Percentiles rank a stretch among this genome's conserved stretches.
These are phyloP conservation scores for Sarcophaga variegata DNA, from an alignment of 2,888 invertebrate genomes.

Conservation along the genomic window DNA sequence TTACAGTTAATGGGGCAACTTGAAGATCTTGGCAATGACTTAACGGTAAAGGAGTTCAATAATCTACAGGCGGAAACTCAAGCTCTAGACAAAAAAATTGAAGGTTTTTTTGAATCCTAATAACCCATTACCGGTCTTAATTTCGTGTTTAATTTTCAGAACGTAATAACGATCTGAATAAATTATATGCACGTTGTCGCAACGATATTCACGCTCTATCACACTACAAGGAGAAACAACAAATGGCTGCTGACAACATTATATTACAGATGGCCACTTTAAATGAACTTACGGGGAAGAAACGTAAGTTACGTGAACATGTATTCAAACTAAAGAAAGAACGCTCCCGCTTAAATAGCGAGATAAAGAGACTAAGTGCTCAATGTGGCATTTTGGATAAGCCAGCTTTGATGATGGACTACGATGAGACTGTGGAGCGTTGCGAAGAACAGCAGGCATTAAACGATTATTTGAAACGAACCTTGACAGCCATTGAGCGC, in stretches of 20 bases:
- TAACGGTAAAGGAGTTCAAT: slow-evolving; percentile 76
- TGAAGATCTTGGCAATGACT: slow-evolving; percentile 76
- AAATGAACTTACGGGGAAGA: slow-evolving; percentile 54
- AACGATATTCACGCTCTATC: slow-evolving; percentile 75
- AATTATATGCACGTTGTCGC: slow-evolving; percentile 72
- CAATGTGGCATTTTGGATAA: slow-evolving; percentile 77
- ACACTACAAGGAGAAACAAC: slow-evolving; percentile 77
- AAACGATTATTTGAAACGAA: slow-evolving; percentile 68
- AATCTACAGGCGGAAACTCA: slow-evolving; percentile 76
- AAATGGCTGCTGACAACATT: slow-evolving; percentile 69
- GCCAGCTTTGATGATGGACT: slow-evolving; percentile 77
- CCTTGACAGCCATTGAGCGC: neutral
- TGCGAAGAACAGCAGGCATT: slow-evolving; percentile 47
- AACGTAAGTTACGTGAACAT: slow-evolving; percentile 64
- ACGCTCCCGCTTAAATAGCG: slow-evolving; percentile 70
- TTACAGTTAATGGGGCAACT: slow-evolving; percentile 74
- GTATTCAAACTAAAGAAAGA: slow-evolving; percentile 73
- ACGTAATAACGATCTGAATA: slow-evolving; percentile 75
- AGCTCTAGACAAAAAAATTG: slow-evolving; percentile 77
- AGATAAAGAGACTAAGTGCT: slow-evolving; percentile 72
- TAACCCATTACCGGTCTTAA: neutral
- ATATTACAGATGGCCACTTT: slow-evolving; percentile 29
- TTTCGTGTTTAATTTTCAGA: slow-evolving; percentile 71
- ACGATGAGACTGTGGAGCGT: slow-evolving; percentile 73
- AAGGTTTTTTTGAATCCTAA: slow-evolving; percentile 72